phyloP scores from a whole-genome alignment of 2,888 invertebrate species.

The Azorinus chamasolen region DNA sequence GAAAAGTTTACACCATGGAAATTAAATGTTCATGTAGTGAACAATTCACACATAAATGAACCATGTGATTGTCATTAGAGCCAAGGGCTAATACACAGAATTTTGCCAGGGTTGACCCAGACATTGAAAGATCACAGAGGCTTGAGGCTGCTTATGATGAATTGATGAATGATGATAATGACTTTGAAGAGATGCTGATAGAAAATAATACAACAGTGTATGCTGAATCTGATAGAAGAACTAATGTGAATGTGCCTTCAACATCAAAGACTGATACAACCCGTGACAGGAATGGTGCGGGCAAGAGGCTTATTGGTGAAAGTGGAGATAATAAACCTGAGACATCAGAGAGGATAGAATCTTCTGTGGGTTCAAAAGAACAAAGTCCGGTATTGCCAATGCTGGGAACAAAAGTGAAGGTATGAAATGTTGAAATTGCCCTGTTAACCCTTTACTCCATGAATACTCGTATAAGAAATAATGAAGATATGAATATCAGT shows the following conservation, averaged over 20 bases:
- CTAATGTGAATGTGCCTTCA: conserved; percentile 14
- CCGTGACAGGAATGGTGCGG: not conserved
- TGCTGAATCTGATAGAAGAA: no score
- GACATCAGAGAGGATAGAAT: conserved; percentile 12
- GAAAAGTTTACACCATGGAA: no score
- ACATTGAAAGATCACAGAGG: conserved; percentile 40
- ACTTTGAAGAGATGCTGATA: conserved; percentile 65
- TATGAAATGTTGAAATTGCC: no score
- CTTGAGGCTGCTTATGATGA: conserved; percentile 64
- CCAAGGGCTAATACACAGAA: no score
- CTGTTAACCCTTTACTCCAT: no score
- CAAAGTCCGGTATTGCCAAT: conserved; percentile 71
- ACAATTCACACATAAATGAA: no score
- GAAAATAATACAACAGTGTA: conserved; percentile 55
- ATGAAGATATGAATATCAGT: no score
- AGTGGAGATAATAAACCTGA: conserved; percentile 33
- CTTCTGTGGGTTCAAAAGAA: conserved; percentile 55
- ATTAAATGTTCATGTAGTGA: no score
- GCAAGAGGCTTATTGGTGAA: not conserved
- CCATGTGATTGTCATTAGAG: no score
- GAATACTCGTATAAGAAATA: no score
- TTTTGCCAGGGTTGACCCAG: conserved; percentile 11
- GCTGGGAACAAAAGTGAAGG: conserved; percentile 51
- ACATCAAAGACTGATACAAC: not conserved
- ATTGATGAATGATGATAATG: conserved; percentile 69